phyloP scores from a whole-genome alignment of 2,888 invertebrate genomes.

The Synergus japonicus region DNA sequence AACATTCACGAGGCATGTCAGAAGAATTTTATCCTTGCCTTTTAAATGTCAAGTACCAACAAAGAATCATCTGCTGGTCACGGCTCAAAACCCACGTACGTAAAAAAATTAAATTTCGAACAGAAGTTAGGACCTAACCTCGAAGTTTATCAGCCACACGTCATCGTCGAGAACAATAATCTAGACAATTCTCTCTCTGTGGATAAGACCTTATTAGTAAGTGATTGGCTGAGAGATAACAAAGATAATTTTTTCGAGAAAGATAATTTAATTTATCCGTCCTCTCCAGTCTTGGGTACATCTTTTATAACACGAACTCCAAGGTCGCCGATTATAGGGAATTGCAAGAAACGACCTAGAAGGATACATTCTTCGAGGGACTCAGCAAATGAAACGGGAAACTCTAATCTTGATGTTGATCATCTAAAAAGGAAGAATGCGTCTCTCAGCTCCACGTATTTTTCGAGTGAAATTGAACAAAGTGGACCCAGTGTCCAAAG shows the following conservation, averaged over 20 bases:
- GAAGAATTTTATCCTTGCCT: background rate
- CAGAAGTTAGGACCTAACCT: conserved; percentile 15
- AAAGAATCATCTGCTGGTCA: background rate
- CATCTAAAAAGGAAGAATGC: background rate
- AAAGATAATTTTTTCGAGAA: background rate
- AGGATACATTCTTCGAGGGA: background rate
- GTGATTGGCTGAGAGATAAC: background rate
- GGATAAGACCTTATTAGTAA: background rate
- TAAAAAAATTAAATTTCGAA: conserved; percentile 56
- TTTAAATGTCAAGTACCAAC: background rate
- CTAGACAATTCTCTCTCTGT: background rate
- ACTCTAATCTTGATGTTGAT: background rate
- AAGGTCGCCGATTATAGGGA: conserved; percentile 2
- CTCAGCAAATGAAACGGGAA: background rate
- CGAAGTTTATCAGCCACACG: background rate
- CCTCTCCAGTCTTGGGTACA: conserved; percentile 6
- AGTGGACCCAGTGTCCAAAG: no score
- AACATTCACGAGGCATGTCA: conserved; percentile 5
- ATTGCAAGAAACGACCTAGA: background rate
- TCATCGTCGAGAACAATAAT: background rate
- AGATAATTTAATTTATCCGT: background rate
- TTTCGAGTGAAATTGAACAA: no score
- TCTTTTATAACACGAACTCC: background rate
- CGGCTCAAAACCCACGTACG: conserved; percentile 50
- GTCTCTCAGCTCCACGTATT: background rate